phyloP scores from a whole-genome alignment of 2,888 invertebrate genomes.

The Hecatera dysodea region DNA sequence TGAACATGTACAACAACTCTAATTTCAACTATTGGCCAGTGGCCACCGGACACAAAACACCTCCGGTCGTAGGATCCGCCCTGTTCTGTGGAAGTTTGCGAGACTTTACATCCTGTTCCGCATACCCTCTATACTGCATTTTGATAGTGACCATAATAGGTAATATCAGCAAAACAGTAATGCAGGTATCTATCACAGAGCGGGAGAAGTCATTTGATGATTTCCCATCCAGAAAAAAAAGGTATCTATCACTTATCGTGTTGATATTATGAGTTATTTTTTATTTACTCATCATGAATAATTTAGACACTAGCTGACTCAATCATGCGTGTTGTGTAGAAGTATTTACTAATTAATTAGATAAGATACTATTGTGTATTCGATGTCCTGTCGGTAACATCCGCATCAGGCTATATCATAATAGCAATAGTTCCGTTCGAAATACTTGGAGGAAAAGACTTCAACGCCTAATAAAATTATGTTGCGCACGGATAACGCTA shows the following conservation, averaged over 20 bases:
- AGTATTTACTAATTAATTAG: constrained; percentile 12
- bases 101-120: no score
- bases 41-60: no score
- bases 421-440: background rate
- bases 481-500: background rate
- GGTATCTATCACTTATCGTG: background rate
- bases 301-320: constrained; percentile 31
- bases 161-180: background rate
- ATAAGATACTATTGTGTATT: background rate
- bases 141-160: background rate
- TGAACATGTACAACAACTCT: no score
- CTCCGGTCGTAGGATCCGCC: no score
- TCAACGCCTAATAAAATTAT: background rate
- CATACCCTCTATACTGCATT: background rate
- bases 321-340: background rate
- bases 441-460: constrained; percentile 1
- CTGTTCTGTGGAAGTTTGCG: no score
- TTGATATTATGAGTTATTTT: constrained; percentile 14
- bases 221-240: no score
- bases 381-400: constrained; percentile 7
- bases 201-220: no score
- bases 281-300: constrained; percentile 28
- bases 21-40: no score
- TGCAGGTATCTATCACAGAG: background rate
- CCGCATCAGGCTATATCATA: background rate